Conservation (phyloP, 2,113 vertebrate genomes). For the Hemibagrus wyckioides region DNA sequence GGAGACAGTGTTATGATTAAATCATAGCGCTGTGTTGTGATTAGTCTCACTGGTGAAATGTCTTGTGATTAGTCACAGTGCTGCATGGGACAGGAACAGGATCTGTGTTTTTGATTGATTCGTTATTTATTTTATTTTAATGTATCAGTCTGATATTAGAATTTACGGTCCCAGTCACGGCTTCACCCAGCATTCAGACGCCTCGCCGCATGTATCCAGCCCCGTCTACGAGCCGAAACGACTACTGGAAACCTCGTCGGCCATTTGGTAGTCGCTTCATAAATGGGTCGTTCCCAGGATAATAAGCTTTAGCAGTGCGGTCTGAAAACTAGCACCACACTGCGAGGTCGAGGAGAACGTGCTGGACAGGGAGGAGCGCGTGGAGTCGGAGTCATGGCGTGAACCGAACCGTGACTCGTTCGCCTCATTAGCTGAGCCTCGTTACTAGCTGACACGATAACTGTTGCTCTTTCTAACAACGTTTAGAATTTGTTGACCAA, state of each 20-base stretch:
- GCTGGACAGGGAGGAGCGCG: neutral
- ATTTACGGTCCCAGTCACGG: neutral
- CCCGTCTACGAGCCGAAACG: constrained; percentile 36
- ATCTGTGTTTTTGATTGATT: neutral
- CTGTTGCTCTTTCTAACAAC: neutral
- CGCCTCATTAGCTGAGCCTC: neutral
- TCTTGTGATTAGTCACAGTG: neutral
- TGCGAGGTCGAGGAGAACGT: constrained; percentile 33
- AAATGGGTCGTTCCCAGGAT: constrained; percentile 62
- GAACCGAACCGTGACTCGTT: neutral
- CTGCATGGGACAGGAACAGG: neutral
- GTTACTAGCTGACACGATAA: neutral
- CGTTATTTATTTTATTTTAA: neutral
- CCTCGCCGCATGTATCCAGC: neutral
- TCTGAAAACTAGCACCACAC: constrained; percentile 60
- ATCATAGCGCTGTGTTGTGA: neutral
- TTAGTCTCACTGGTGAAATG: neutral
- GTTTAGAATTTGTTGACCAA: neutral
- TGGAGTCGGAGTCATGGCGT: neutral
- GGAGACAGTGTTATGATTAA: neutral
- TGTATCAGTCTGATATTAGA: neutral
- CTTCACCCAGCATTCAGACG: neutral
- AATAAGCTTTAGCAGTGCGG: constrained; percentile 60
- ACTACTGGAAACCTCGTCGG: constrained; percentile 29
- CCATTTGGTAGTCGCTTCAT: constrained; percentile 68